Evolutionary conservation across 2,888 invertebrate genomes (phyloP), one percentile per base, ranked within the genome.

Genomic region (Ormyrus rosae): DNA sequence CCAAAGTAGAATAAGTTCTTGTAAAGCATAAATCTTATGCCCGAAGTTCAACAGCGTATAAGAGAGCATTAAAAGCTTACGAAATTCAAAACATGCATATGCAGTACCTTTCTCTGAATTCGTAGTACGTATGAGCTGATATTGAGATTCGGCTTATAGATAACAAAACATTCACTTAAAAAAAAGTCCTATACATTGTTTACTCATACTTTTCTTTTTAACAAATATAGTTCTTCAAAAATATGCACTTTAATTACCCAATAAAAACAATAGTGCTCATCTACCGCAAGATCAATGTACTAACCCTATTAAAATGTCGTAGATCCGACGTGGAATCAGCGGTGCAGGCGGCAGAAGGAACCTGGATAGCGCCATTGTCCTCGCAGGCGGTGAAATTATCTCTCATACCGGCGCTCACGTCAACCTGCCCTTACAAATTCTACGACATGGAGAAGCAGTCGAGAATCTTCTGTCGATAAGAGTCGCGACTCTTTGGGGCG

Each of bases 301-400:
- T 34, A 34, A 34, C 34, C 34, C 34, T 4, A 34, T 53, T 53
- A 53, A 63, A 51, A 48, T 70, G 82, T 86, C 85, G 6, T 82
- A 89, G 89, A 71, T 81, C 84, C n/a, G 87, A 87, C 69, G 84
- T 84, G 55, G 87, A 86, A 71, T 84, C 86, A 4, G 56, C 51
- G 11, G 53, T 13, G 9, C n/a, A 65, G 3, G 73, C 74, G 34
- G 80, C 83, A 0, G 88, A 88, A 78, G 89, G 87, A 63, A 88
- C 84, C 56, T 89, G 89, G 89, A 87, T 88, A 0, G 89, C 89
- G 2, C 89, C 89, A 5, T 82, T 89, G 65, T 87, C 89, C 69
- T 84, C 85, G 10, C 85, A 87, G 51, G 86, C 88, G 5, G 83
- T 89, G n/a, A 86, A 86, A 80, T 84, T 85, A 81, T 86, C 89